phyloP scores from a whole-genome alignment of 2,113 vertebrate species.

The Dissostichus mawsoni region DNA sequence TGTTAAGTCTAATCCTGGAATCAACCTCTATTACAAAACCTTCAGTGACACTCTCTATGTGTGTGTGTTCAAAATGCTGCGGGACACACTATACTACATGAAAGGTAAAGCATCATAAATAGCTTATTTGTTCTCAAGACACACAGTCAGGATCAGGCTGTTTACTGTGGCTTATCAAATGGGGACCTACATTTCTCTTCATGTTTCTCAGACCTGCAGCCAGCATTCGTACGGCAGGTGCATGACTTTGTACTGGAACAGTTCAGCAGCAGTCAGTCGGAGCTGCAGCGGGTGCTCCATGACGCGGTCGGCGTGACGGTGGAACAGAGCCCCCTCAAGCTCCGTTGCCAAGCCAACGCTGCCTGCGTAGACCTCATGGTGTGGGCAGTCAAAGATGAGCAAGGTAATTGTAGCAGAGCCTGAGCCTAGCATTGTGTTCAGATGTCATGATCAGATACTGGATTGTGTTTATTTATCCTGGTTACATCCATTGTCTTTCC shows the following conservation, averaged over 20 bases:
- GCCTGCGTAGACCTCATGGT: slow-evolving; percentile 99
- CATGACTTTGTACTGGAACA: slow-evolving; percentile 98
- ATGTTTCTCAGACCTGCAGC: slow-evolving; percentile 85
- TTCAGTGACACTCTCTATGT: slow-evolving; percentile 96
- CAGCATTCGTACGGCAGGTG: slow-evolving; percentile 92
- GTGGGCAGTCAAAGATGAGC: slow-evolving; percentile 97
- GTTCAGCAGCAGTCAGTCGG: slow-evolving; percentile 94
- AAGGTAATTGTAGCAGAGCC: slow-evolving; percentile 83
- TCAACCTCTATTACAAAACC: slow-evolving; percentile 89
- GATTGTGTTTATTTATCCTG: background rate
- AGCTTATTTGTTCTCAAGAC: background rate
- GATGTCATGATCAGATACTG: slow-evolving; percentile 8
- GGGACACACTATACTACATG: slow-evolving; percentile 94
- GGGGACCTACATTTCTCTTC: background rate
- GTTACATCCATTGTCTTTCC: slow-evolving; percentile 25
- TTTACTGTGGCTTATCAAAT: background rate
- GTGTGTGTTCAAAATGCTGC: slow-evolving; percentile 97
- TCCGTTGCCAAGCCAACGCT: slow-evolving; percentile 96
- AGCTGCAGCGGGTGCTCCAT: slow-evolving; percentile 94
- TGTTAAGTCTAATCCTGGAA: slow-evolving; percentile 84
- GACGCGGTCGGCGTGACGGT: slow-evolving; percentile 88
- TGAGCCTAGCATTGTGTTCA: slow-evolving; percentile 13
- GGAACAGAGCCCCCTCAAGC: slow-evolving; percentile 92
- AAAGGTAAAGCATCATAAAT: slow-evolving; percentile 85
- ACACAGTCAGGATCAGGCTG: background rate